Evolutionary conservation across 2,888 invertebrate genomes (phyloP), one percentile per base, ranked within the genome.

Genomic region (Synanthedon myopaeformis): DNA sequence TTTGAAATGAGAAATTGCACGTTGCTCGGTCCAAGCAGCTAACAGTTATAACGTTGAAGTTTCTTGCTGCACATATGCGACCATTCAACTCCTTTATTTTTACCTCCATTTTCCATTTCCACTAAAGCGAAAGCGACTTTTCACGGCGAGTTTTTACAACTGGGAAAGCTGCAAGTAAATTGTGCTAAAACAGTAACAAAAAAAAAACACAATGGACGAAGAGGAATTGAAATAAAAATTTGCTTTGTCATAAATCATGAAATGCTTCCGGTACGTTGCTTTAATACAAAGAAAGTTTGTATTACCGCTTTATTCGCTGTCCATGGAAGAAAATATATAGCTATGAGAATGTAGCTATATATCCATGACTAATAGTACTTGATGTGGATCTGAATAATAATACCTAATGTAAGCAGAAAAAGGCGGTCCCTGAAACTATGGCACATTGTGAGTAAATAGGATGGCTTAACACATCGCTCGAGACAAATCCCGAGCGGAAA

Each of bases 141-240:
- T 74, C 76, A 75, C 79, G 68, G 75, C 68, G 74, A 72, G 76
- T 81, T 80, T 83, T 82, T 82, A 72, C 68, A 61, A 72, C 72
- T 74, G 74, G 74, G 35, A 79, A 79, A 77, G 76, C 80, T 73
- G 74, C 76, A 77, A 78, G 78, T 74, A 78, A 45, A 75, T 76
- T 82, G 79, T 76, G 81, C 82, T 66, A 78, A 83, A 84, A 82
- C 72, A 79, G 74, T 71, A 77, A 72, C 76, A 80, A 76, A 82
- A 82, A 17, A 72, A 76, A 80, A 76, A 82, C 82, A 81, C 76
- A 82, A 80, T 78, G 80, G 74, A 70, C 73, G 67, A 68, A 76
- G 79, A 80, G 81, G 78, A 82, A 80, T 80, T 83, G 79, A 81
- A 83, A 79, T 79, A 82, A 84, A 87, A 85, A 83, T 83, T 85